Evolutionary conservation across 2,113 vertebrate species (phyloP).

Genomic region (Neolamprologus toae): DNA sequence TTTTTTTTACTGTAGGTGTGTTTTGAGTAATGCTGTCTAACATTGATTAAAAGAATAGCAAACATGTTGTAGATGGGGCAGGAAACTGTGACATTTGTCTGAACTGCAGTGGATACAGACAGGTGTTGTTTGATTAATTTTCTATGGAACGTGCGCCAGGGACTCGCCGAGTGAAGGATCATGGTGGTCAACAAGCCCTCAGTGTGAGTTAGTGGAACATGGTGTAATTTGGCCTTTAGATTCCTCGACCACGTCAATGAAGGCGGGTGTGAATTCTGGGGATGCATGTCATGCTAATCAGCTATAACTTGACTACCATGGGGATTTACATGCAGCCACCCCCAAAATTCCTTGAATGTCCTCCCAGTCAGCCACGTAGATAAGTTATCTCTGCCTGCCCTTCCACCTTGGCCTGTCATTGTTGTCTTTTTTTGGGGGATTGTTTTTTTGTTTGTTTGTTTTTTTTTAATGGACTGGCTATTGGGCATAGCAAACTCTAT

Average conservation of each 20-base stretch:
- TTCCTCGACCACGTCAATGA: constrained; percentile 26
- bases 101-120: neutral
- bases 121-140: neutral
- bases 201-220: constrained; percentile 30
- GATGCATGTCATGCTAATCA: constrained; percentile 46
- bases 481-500: neutral
- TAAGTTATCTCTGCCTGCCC: neutral
- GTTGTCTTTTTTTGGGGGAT: neutral
- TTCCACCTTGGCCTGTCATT: neutral
- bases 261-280: constrained; percentile 48
- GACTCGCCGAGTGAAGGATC: neutral
- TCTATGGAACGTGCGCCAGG: neutral
- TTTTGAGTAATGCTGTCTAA: neutral
- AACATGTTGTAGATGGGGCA: neutral
- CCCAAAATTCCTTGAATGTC: constrained; percentile 33
- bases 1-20: neutral
- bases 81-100: neutral
- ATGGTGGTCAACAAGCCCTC: neutral
- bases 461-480: neutral
- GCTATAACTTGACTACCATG: neutral
- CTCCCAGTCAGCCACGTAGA: neutral
- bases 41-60: neutral
- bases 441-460: neutral
- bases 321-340: constrained; percentile 14
- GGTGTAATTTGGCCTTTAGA: constrained; percentile 32